These are phyloP conservation scores for Platyscapa corneri DNA, from an alignment of 1,140 invertebrate species.

Conservation along the genomic window DNA sequence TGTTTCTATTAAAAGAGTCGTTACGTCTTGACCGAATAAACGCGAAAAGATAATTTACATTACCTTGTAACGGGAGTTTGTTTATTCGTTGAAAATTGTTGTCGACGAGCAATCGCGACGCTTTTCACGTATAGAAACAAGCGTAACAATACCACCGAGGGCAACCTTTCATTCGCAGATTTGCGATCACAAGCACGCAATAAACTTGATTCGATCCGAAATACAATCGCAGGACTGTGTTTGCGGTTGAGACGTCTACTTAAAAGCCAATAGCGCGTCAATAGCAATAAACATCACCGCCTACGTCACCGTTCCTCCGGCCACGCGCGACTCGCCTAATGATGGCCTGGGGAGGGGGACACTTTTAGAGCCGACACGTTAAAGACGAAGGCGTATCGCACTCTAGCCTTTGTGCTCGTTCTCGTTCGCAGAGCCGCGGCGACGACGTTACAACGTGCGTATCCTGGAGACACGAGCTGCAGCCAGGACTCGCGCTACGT, in stretches of 20 bases:
- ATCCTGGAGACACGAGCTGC: not conserved
- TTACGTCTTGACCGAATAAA: no score
- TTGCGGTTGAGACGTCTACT: no score
- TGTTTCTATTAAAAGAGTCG: no score
- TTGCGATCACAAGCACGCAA: not conserved
- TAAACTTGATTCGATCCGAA: not conserved
- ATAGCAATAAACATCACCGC: not conserved
- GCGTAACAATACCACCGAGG: no score
- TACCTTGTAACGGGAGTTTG: no score
- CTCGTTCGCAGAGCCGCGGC: not conserved
- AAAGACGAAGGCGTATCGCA: not conserved
- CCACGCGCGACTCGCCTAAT: no score
- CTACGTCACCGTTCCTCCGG: no score
- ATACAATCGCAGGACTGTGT: not conserved
- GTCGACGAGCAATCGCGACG: no score
- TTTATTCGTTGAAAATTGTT: no score
- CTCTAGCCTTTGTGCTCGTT: not conserved
- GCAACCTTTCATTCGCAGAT: not conserved
- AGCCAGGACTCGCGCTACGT: not conserved
- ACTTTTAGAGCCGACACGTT: not conserved
- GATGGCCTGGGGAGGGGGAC: not conserved
- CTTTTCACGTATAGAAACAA: not conserved
- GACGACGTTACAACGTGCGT: not conserved
- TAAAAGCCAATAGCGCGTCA: not conserved
- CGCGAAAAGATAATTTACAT: no score